phyloP scores from a whole-genome alignment of 2,113 vertebrate species.

The Tragulus kanchil region DNA sequence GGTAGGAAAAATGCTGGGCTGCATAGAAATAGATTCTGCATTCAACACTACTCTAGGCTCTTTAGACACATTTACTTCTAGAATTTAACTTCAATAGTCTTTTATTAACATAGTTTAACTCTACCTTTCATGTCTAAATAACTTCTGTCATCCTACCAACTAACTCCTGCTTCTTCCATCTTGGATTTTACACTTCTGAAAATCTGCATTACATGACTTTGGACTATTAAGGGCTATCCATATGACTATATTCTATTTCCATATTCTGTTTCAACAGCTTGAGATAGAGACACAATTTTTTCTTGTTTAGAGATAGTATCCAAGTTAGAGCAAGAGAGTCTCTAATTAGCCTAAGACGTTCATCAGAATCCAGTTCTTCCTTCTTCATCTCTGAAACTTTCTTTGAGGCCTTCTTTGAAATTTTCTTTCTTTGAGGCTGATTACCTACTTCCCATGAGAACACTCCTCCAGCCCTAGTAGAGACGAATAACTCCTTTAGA shows the following conservation, averaged over 20 bases:
- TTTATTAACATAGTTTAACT: neutral
- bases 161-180: neutral
- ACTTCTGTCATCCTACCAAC: neutral
- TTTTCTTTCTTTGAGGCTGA: neutral
- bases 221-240: neutral
- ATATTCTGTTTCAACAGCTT: conserved; percentile 32
- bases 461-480: neutral
- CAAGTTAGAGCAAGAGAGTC: neutral
- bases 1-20: neutral
- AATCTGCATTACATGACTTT: neutral
- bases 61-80: neutral
- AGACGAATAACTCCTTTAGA: neutral
- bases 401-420: neutral
- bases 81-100: neutral
- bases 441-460: neutral
- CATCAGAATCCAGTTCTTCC: neutral
- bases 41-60: neutral
- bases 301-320: neutral
- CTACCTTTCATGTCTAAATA: neutral
- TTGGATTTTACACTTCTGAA: neutral
- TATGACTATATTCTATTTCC: neutral
- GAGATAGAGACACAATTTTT: neutral
- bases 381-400: neutral
- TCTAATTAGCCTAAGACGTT: neutral
- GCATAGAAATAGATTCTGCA: neutral